Percentiles rank a stretch among this genome's conserved stretches.
Conservation (phyloP, 1,140 invertebrate species). For the Galleria mellonella region DNA sequence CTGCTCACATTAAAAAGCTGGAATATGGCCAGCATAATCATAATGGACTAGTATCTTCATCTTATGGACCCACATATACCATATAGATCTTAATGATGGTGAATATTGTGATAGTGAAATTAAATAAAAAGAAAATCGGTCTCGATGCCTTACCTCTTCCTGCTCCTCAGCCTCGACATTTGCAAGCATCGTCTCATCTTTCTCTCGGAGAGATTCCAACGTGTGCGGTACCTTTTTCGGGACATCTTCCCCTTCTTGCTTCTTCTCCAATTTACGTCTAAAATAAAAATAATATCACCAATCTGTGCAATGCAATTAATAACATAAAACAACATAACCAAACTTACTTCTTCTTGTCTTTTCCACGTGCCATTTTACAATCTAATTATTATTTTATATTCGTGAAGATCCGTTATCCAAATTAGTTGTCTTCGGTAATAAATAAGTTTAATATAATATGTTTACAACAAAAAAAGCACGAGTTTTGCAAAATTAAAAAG, state of each 20-base stretch:
- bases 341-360: conserved; percentile 68
- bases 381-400: not conserved
- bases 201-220: conserved; percentile 92
- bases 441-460: too few species aligned
- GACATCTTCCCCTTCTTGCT: conserved; percentile 63
- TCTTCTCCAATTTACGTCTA: conserved; percentile 65
- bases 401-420: not conserved
- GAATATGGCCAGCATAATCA: too few species aligned
- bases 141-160: conserved; percentile 83
- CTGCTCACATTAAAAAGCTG: too few species aligned
- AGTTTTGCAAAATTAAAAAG: too few species aligned
- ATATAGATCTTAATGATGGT: too few species aligned
- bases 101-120: too few species aligned
- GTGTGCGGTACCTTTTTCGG: conserved; percentile 84
- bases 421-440: too few species aligned
- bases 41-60: too few species aligned
- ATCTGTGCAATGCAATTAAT: not conserved
- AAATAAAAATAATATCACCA: conserved; percentile 15
- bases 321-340: conserved; percentile 29
- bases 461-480: too few species aligned
- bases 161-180: conserved; percentile 87
- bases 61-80: too few species aligned
- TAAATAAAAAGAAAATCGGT: too few species aligned
- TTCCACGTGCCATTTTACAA: conserved; percentile 56
- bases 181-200: conserved; percentile 92